These are phyloP conservation scores for Drosophila lini DNA, from an alignment of 1,140 invertebrate genomes.

Conservation along the genomic window DNA sequence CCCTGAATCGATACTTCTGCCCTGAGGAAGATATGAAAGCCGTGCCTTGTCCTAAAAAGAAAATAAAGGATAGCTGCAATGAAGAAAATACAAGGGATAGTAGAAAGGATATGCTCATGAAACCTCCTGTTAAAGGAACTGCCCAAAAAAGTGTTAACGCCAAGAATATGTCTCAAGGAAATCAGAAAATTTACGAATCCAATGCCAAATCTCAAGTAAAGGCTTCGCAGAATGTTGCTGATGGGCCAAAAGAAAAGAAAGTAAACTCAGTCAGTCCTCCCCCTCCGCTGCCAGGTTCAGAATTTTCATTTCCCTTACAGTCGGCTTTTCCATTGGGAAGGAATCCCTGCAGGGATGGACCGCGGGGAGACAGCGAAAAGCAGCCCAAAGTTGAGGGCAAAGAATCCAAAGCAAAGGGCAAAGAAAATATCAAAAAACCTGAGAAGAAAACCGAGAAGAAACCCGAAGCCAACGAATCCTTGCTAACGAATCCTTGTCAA, in stretches of 20 bases:
- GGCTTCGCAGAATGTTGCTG: neutral
- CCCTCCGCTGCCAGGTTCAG: neutral
- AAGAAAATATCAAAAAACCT: neutral
- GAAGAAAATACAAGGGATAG: neutral
- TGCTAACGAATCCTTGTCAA: too few relatives aligned
- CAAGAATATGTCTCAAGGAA: too few relatives aligned
- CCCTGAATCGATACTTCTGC: too few relatives aligned
- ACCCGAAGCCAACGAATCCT: neutral
- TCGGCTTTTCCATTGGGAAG: slow-evolving; percentile 21
- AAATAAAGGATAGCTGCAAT: neutral
- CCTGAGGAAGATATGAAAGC: too few relatives aligned
- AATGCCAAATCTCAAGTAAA: neutral
- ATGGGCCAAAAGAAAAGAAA: neutral
- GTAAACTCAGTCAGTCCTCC: too few relatives aligned
- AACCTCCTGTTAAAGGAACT: neutral
- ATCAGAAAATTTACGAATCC: too few relatives aligned
- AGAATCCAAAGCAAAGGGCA: neutral
- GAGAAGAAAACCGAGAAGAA: neutral
- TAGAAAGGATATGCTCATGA: neutral
- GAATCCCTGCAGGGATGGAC: slow-evolving; percentile 30
- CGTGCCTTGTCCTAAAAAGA: neutral
- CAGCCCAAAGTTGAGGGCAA: neutral
- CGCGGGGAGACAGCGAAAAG: neutral
- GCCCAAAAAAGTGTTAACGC: neutral
- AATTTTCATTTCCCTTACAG: neutral